Conservation (phyloP, 2,113 vertebrate species). For the Ctenomys sociabilis region DNA sequence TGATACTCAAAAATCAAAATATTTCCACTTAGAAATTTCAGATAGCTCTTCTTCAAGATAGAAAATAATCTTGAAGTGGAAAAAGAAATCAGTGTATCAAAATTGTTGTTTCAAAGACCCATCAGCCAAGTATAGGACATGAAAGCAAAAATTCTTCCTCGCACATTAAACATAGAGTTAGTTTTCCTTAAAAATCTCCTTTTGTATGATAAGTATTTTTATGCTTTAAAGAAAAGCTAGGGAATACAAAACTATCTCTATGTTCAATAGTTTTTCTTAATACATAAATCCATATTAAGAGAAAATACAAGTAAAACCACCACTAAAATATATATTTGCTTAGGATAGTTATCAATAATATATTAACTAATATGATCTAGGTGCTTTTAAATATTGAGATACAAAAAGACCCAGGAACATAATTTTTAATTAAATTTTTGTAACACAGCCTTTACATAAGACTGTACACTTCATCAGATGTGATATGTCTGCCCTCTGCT, state of each 20-base stretch:
- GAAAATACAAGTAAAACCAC: neutral
- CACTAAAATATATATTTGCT: neutral
- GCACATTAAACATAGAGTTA: slow-evolving; percentile 4
- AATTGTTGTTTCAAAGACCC: slow-evolving; percentile 27
- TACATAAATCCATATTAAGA: neutral
- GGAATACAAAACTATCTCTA: neutral
- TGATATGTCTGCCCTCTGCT: slow-evolving; percentile 50
- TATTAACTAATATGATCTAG: neutral
- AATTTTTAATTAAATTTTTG: slow-evolving; percentile 27
- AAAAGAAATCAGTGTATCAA: slow-evolving; percentile 1
- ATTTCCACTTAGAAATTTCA: slow-evolving; percentile 13
- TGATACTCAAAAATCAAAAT: slow-evolving; percentile 50
- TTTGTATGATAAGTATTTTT: neutral
- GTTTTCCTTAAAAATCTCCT: slow-evolving; percentile 11
- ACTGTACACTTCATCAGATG: neutral
- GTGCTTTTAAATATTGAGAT: slow-evolving; percentile 7
- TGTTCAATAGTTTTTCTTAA: neutral
- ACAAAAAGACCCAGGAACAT: slow-evolving; percentile 28
- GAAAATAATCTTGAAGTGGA: neutral
- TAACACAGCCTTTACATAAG: neutral
- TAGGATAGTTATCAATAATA: neutral
- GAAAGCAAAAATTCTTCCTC: neutral
- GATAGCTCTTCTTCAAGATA: neutral
- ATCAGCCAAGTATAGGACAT: neutral
- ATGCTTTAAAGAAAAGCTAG: slow-evolving; percentile 5